Base-by-base conservation (phyloP, 1,140 invertebrate species). In the Drosophila auraria region DNA sequence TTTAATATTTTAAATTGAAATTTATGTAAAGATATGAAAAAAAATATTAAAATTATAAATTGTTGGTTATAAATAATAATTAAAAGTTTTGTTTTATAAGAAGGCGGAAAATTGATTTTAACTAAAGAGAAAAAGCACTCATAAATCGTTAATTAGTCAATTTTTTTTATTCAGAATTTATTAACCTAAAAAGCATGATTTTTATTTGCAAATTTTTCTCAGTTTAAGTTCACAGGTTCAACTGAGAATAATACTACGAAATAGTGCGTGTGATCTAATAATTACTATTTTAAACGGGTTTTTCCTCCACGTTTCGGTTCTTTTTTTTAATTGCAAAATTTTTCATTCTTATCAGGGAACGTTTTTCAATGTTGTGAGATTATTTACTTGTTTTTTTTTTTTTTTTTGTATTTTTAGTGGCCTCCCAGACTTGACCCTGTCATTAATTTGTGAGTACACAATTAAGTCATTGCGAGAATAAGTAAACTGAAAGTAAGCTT, bases 381-480 rank as follows among this genome's bases (percentile, higher is more conserved):
- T 72, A 50, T 27, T 72, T 51, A 7, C 44, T 40, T 38, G 20
- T 42, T 47, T 73, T 30, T 40, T 66, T 30, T 36, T 6, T 23
- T 23, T 25, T 60, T 27, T 58, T 63, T 36, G 6, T 25, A 38
- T 58, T 40, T 30, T 49, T 40, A 17, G n/a, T 65, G 82, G 54
- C 80, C 68, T 70, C 60, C 45, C 38, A 54, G 25, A 30, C 59
- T 61, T 84, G 78, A 84, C 61, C 78, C 63, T 50, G 50, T 74
- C 49, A 69, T 69, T 45, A 69, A 30, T n/a, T 47, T 64, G 45
- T 78, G 70, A 57, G 56, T 80, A 54, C 77, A 68, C 51, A 83
- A 83, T 74, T 61, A 56, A 78, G 69, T 65, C 66, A 81, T 69
- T 81, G 60, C 79, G 57, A 74, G 51, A 66, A 65, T 50, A 63